Conservation (phyloP, 1,140 invertebrate species). For the Panulirus ornatus region DNA sequence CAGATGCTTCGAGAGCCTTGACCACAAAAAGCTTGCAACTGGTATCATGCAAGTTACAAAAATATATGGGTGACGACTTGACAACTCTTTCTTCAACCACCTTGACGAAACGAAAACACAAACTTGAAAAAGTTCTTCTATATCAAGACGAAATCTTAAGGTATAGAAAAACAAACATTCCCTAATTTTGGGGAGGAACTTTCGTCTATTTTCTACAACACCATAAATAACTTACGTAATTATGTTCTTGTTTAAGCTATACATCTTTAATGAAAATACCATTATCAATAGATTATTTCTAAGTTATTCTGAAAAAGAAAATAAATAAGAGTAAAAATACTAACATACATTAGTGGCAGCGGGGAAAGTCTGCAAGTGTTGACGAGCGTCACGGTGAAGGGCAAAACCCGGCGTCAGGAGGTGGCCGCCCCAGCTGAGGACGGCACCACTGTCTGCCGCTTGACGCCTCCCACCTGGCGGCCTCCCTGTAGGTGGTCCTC, state of each 20-base stretch:
- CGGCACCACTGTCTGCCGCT: conserved; percentile 23
- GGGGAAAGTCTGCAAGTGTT: conserved; percentile 19
- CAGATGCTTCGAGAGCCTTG: no score
- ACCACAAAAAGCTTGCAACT: background rate
- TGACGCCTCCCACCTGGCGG: background rate
- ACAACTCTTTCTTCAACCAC: conserved; percentile 12
- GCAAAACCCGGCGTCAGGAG: conserved; percentile 8
- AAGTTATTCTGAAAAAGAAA: no score
- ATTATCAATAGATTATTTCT: no score
- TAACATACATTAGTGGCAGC: conserved; percentile 40
- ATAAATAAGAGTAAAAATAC: conserved; percentile 26
- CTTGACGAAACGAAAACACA: conserved; percentile 42
- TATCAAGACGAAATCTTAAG: conserved; percentile 4
- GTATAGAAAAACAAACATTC: background rate
- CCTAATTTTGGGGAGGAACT: no score
- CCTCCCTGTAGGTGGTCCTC: conserved; percentile 33
- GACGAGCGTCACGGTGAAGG: background rate
- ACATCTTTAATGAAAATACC: no score
- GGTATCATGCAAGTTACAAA: conserved; percentile 57
- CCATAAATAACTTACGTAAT: no score
- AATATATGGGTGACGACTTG: conserved; percentile 41
- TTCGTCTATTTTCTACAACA: no score
- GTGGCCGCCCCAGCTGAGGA: conserved; percentile 14
- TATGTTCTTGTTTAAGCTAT: no score
- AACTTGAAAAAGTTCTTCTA: conserved; percentile 14